phyloP scores from a whole-genome alignment of 1,140 invertebrate genomes.

The Dufourea novaeangliae region DNA sequence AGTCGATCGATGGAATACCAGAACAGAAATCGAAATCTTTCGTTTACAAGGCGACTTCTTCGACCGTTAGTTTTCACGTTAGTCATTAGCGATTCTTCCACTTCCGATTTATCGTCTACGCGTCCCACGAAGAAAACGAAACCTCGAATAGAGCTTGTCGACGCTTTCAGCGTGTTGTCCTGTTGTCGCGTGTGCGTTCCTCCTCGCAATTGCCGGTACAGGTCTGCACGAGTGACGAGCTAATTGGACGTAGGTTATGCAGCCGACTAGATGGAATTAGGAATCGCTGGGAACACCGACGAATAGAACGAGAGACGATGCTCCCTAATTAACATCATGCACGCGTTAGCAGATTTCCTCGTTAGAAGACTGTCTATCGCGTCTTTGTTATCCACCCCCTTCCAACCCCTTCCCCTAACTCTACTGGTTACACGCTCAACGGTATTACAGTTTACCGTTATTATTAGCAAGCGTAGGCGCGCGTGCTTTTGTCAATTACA shows the following conservation, averaged over 20 bases:
- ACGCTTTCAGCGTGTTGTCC: too few species aligned
- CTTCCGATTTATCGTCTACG: too few species aligned
- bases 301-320: slow-evolving; percentile 23
- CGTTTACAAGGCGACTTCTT: too few species aligned
- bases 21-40: too few species aligned
- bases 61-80: too few species aligned
- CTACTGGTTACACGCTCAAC: slow-evolving; percentile 41
- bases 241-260: slow-evolving; percentile 47
- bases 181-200: too few species aligned
- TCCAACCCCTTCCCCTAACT: too few species aligned
- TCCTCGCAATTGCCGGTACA: background rate
- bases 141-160: too few species aligned
- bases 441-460: slow-evolving; percentile 50
- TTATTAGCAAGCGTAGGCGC: slow-evolving; percentile 53
- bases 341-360: slow-evolving; percentile 54
- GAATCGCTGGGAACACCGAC: slow-evolving; percentile 50
- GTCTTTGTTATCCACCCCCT: slow-evolving; percentile 57
- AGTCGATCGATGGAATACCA: too few species aligned
- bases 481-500: slow-evolving; percentile 62
- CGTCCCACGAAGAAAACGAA: too few species aligned
- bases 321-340: slow-evolving; percentile 50
- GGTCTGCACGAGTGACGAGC: slow-evolving; percentile 12
- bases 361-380: slow-evolving; percentile 47
- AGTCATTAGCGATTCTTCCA: too few species aligned
- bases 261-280: slow-evolving; percentile 56